phyloP scores from a whole-genome alignment of 2,113 vertebrate species.

The Sigmodon hispidus region DNA sequence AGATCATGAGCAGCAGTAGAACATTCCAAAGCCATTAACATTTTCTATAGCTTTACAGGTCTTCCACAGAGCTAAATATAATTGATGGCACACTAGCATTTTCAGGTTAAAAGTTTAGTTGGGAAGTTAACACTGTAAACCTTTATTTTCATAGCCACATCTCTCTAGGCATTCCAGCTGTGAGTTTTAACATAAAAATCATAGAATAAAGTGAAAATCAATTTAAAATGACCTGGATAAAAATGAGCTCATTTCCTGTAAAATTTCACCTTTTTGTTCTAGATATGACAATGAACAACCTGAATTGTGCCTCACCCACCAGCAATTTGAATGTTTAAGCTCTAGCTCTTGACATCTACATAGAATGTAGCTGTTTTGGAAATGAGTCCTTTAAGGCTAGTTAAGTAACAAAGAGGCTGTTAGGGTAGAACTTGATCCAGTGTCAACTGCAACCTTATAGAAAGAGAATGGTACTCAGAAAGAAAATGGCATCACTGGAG shows the following conservation, averaged over 20 bases:
- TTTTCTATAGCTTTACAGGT: neutral
- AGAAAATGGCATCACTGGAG: neutral
- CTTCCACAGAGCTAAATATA: constrained; percentile 33
- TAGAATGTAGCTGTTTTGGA: neutral
- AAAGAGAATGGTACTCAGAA: neutral
- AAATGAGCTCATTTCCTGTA: constrained; percentile 2
- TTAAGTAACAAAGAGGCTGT: constrained; percentile 17
- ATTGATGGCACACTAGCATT: constrained; percentile 34
- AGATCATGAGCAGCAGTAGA: constrained; percentile 39
- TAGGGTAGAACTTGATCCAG: neutral
- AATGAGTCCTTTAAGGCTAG: neutral
- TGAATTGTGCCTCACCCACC: neutral
- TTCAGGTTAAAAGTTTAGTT: constrained; percentile 67
- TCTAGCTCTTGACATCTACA: neutral
- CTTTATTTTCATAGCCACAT: constrained; percentile 62
- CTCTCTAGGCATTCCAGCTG: neutral
- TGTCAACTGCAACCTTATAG: neutral
- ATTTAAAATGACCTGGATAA: constrained; percentile 24
- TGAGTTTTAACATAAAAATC: constrained; percentile 29
- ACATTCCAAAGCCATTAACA: constrained; percentile 53
- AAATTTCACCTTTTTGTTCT: neutral
- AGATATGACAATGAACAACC: neutral
- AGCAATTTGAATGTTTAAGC: neutral
- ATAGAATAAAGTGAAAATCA: constrained; percentile 2
- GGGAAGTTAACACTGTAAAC: constrained; percentile 39